Conservation (phyloP, 2,888 invertebrate genomes). For the Dorcus parallelipipedus region DNA sequence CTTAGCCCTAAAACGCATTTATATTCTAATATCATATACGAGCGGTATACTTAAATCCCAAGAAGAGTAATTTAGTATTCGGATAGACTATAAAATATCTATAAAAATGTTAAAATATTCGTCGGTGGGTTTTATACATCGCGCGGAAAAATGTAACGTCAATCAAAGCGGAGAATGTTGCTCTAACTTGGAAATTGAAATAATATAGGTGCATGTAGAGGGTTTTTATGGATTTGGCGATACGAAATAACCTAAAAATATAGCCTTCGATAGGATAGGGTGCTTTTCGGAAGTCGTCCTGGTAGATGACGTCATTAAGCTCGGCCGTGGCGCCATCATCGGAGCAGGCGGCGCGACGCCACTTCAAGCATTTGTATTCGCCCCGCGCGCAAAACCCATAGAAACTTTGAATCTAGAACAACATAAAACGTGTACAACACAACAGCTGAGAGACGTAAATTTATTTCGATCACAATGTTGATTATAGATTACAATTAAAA, state of each 20-base stretch:
- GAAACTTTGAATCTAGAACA: constrained; percentile 38
- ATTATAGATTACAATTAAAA: too few relatives aligned
- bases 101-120: constrained; percentile 19
- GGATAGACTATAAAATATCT: constrained; percentile 17
- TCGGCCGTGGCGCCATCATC: constrained; percentile 38
- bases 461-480: too few relatives aligned
- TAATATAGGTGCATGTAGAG: too few relatives aligned
- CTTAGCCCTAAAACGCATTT: constrained; percentile 7
- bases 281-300: constrained; percentile 42
- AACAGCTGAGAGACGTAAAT: constrained; percentile 8
- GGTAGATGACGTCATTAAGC: constrained; percentile 44
- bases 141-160: constrained; percentile 10
- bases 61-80: constrained; percentile 14
- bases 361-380: constrained; percentile 42
- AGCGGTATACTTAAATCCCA: constrained; percentile 11
- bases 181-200: too few relatives aligned
- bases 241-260: too few relatives aligned
- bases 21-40: constrained; percentile 15
- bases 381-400: constrained; percentile 32
- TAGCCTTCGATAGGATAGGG: constrained; percentile 21
- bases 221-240: too few relatives aligned
- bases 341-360: constrained; percentile 39
- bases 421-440: constrained; percentile 33
- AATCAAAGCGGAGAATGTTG: constrained; percentile 1
- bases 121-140: constrained; percentile 7